Percentiles rank a stretch among this genome's conserved stretches.
Evolutionary conservation across 2,113 vertebrate genomes (phyloP).

Genomic region (Geococcyx californianus): DNA sequence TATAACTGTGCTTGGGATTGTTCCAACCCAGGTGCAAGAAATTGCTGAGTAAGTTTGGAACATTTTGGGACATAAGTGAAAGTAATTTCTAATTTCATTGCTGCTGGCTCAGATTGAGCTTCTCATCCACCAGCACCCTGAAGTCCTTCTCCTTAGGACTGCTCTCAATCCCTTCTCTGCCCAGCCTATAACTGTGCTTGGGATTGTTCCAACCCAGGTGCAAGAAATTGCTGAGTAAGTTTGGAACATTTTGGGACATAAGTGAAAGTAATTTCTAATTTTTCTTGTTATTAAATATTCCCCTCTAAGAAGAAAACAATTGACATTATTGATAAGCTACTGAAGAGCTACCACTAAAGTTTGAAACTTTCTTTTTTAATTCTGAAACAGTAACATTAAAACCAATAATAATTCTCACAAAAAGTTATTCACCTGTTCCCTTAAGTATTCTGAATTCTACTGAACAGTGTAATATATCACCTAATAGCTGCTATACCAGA

Average conservation of each 20-base stretch:
- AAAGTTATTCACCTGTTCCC: not conserved
- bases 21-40: not conserved
- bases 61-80: not conserved
- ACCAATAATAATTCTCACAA: not conserved
- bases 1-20: too few species aligned
- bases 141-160: too few species aligned
- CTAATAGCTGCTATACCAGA: not conserved
- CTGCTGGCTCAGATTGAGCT: too few species aligned
- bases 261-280: not conserved
- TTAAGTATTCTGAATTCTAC: not conserved
- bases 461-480: not conserved
- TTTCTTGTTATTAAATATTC: not conserved
- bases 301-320: not conserved
- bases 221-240: not conserved
- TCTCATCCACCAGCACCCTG: too few species aligned
- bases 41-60: not conserved
- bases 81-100: not conserved
- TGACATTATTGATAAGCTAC: not conserved
- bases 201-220: too few species aligned
- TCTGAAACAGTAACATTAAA: not conserved
- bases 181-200: too few species aligned
- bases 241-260: not conserved
- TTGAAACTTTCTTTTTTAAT: not conserved
- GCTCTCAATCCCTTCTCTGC: too few species aligned
- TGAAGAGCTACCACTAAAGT: not conserved